A percentile compares a stretch with the other conserved stretches of the same genome.
Conservation (phyloP, 2,888 invertebrate species). For the Saturnia pavonia region DNA sequence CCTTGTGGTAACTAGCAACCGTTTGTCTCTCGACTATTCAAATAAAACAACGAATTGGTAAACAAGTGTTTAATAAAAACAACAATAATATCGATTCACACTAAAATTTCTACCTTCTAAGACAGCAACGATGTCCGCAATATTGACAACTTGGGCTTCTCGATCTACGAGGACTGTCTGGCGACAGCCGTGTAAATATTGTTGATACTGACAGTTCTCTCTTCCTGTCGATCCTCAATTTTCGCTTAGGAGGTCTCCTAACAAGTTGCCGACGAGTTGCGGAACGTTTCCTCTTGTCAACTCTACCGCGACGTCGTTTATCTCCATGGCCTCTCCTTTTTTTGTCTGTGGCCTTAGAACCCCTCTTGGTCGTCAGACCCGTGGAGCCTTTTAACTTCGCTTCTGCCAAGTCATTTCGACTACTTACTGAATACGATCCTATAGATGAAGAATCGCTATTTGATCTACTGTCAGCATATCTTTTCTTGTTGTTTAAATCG, state of each 20-base stretch:
- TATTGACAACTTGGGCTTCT: constrained; percentile 38
- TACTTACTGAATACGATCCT: constrained; percentile 39
- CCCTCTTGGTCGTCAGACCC: constrained; percentile 29
- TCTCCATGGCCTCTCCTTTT: constrained; percentile 30
- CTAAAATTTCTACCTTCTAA: constrained; percentile 57
- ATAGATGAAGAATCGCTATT: constrained; percentile 40
- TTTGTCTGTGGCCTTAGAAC: constrained; percentile 31
- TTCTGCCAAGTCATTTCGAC: constrained; percentile 38
- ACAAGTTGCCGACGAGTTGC: constrained; percentile 28
- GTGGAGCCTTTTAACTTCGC: constrained; percentile 32
- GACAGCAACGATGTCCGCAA: constrained; percentile 60
- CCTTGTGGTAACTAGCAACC: too few relatives aligned
- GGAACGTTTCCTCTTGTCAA: constrained; percentile 44
- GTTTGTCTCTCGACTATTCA: neutral
- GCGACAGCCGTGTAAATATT: constrained; percentile 46
- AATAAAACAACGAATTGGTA: neutral
- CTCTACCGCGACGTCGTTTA: constrained; percentile 34
- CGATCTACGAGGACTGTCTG: constrained; percentile 29
- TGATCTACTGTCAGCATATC: constrained; percentile 32
- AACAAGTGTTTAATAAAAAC: constrained; percentile 13
- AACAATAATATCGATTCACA: constrained; percentile 26
- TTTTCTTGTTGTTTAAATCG: constrained; percentile 31
- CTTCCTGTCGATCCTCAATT: constrained; percentile 30
- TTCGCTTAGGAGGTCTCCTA: constrained; percentile 37
- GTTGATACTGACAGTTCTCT: constrained; percentile 42